phyloP scores from a whole-genome alignment of 1,140 invertebrate genomes.

The Holcopasites calliopsidis region DNA sequence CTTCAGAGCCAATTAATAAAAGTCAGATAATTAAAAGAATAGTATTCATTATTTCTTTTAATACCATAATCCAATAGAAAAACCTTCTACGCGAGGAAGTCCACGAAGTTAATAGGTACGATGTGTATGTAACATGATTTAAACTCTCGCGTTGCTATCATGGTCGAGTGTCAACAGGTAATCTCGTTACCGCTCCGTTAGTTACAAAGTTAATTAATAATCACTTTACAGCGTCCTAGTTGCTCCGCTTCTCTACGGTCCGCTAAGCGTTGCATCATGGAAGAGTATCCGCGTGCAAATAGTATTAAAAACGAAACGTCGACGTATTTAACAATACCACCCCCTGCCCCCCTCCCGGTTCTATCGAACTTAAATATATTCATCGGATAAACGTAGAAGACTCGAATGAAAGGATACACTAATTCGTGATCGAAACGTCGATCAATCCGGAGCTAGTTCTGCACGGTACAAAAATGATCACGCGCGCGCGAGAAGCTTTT shows the following conservation, averaged over 20 bases:
- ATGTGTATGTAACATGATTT: not conserved
- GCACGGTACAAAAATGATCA: not conserved
- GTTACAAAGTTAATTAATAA: conserved; percentile 20
- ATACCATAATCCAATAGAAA: too few species aligned
- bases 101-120: not conserved
- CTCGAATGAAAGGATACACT: too few species aligned
- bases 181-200: not conserved
- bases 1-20: too few species aligned
- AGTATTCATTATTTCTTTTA: too few species aligned
- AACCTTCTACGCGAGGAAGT: too few species aligned
- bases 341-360: too few species aligned
- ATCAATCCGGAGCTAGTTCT: not conserved
- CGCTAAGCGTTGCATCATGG: not conserved
- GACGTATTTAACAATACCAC: too few species aligned
- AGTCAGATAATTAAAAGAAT: too few species aligned
- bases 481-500: conserved; percentile 3
- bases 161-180: not conserved
- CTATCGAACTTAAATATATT: too few species aligned
- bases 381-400: too few species aligned
- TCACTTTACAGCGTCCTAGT: not conserved
- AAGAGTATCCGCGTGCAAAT: not conserved
- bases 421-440: conserved; percentile 8
- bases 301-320: too few species aligned
- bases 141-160: not conserved
- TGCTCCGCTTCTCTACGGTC: not conserved